A percentile compares a stretch with the other conserved stretches of the same genome.
These are phyloP conservation scores for Drosophila melanica DNA, from an alignment of 1,140 invertebrate genomes.

Conservation along the genomic window DNA sequence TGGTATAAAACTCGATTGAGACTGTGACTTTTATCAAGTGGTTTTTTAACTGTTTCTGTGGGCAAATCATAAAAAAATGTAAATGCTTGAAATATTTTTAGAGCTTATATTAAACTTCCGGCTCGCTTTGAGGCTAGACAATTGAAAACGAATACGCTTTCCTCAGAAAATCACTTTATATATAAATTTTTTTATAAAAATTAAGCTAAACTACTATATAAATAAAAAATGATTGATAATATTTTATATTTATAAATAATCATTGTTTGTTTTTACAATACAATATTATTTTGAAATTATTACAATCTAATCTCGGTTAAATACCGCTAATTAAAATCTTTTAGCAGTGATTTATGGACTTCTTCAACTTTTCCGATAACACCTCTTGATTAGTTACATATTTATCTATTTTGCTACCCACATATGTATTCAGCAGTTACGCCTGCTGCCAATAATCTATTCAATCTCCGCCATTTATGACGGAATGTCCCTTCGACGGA, in stretches of 20 bases:
- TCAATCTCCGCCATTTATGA: slow-evolving; percentile 51
- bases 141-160: neutral
- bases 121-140: neutral
- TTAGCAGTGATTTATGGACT: neutral
- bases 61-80: slow-evolving; percentile 1
- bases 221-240: too few species aligned
- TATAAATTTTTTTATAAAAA: too few species aligned
- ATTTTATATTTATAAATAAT: too few species aligned
- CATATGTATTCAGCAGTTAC: slow-evolving; percentile 14
- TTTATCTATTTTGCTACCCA: neutral
- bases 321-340: neutral
- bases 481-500: slow-evolving; percentile 13
- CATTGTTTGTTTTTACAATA: too few species aligned
- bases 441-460: slow-evolving; percentile 36
- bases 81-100: slow-evolving; percentile 3
- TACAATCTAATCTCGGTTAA: neutral
- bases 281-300: too few species aligned
- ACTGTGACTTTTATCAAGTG: slow-evolving; percentile 38
- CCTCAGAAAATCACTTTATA: too few species aligned
- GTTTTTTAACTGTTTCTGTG: slow-evolving; percentile 16
- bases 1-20: slow-evolving; percentile 36
- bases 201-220: too few species aligned
- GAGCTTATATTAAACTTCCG: slow-evolving; percentile 10
- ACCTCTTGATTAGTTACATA: neutral
- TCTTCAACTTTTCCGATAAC: neutral